Percentiles rank a stretch among this genome's conserved stretches.
phyloP scores from a whole-genome alignment of 2,888 invertebrate species.

The Oligia latruncula region DNA sequence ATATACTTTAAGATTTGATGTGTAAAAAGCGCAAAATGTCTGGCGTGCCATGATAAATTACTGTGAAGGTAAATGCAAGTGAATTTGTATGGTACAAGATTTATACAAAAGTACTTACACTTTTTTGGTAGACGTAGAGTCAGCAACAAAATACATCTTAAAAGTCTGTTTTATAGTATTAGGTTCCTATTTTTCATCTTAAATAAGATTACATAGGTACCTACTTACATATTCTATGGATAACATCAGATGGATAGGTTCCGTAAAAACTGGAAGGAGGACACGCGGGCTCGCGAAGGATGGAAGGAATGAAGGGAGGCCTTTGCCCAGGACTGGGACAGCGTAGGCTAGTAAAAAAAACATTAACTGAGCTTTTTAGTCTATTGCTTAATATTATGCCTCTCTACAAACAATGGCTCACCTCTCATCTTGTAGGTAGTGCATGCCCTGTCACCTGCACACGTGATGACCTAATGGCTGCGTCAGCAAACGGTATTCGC shows the following conservation, averaged over 20 bases:
- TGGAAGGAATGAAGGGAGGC: neutral
- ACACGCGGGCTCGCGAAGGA: neutral
- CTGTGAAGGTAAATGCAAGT: neutral
- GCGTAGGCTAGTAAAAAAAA: neutral
- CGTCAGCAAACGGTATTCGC: neutral
- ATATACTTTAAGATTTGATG: conserved; percentile 8
- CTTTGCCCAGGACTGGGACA: neutral
- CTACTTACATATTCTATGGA: neutral
- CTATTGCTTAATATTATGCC: neutral
- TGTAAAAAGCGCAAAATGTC: conserved; percentile 23
- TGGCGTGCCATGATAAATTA: conserved; percentile 23
- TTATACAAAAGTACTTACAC: conserved; percentile 18
- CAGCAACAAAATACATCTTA: neutral
- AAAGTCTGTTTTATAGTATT: neutral
- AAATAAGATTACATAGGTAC: neutral
- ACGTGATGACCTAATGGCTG: neutral
- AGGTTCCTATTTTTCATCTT: neutral
- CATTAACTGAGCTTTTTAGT: neutral
- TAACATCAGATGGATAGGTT: neutral
- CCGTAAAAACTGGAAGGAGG: neutral
- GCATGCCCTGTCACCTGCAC: neutral
- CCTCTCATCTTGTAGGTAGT: neutral
- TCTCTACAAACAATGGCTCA: neutral
- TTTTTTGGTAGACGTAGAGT: conserved; percentile 14
- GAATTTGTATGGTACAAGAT: neutral